Evolutionary conservation across 2,113 vertebrate species (phyloP).

Genomic region (Cygnus atratus): DNA sequence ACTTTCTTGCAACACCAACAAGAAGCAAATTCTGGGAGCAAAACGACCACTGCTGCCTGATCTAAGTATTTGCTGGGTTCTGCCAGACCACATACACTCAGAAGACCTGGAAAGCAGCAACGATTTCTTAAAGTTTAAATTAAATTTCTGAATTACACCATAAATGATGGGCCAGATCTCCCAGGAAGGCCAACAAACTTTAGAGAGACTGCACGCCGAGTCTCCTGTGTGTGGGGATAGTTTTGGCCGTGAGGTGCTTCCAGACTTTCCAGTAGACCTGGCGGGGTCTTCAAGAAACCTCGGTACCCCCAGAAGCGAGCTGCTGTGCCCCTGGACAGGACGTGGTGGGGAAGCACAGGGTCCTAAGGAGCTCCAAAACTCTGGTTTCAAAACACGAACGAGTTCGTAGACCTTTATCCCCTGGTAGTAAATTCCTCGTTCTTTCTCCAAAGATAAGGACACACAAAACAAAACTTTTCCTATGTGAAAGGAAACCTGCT

Average conservation of each 20-base stretch:
- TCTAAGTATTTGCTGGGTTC: background rate
- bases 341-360: accelerated
- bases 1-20: background rate
- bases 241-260: background rate
- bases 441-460: background rate
- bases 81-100: background rate
- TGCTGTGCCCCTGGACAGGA: no score
- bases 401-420: background rate
- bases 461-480: background rate
- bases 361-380: background rate
- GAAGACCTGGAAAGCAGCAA: background rate
- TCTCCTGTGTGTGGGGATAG: background rate
- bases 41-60: background rate
- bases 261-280: background rate
- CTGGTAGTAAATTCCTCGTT: background rate
- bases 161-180: background rate
- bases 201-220: background rate
- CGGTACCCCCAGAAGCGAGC: background rate
- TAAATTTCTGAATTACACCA: background rate
- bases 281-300: background rate
- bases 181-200: background rate
- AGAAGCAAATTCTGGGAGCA: background rate
- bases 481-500: background rate
- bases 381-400: background rate
- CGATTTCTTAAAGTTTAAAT: background rate